phyloP scores from a whole-genome alignment of 2,113 vertebrate genomes.

The Engystomops pustulosus region DNA sequence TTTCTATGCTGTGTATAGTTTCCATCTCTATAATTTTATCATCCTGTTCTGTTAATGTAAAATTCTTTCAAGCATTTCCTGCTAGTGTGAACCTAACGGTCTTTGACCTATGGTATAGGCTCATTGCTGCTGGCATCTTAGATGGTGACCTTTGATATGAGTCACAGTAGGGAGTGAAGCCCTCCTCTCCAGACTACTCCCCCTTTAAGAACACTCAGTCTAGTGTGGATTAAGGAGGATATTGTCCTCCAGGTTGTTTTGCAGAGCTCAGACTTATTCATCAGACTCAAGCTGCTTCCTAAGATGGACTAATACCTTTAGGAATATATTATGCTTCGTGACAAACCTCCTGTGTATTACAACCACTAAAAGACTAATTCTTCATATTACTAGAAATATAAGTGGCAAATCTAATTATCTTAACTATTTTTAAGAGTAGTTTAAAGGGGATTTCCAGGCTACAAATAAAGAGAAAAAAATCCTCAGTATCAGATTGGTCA shows the following conservation, averaged over 20 bases:
- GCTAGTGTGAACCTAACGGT: background rate
- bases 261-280: background rate
- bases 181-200: background rate
- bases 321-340: background rate
- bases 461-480: too few species aligned
- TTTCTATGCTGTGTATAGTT: too few species aligned
- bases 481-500: too few species aligned
- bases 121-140: background rate
- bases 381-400: background rate
- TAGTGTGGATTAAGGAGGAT: background rate
- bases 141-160: background rate
- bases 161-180: background rate
- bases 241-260: background rate
- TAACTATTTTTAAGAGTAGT: background rate
- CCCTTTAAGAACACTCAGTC: background rate
- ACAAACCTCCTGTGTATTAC: background rate
- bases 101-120: constrained; percentile 20
- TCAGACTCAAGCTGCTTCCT: background rate
- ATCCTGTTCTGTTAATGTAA: background rate
- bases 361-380: background rate
- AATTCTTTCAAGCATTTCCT: background rate
- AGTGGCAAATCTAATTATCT: background rate
- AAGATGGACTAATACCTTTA: background rate
- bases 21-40: too few species aligned
- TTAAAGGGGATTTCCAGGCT: too few species aligned